Base-by-base conservation (phyloP, 2,888 invertebrate genomes). In the Coelopa pilipes region DNA sequence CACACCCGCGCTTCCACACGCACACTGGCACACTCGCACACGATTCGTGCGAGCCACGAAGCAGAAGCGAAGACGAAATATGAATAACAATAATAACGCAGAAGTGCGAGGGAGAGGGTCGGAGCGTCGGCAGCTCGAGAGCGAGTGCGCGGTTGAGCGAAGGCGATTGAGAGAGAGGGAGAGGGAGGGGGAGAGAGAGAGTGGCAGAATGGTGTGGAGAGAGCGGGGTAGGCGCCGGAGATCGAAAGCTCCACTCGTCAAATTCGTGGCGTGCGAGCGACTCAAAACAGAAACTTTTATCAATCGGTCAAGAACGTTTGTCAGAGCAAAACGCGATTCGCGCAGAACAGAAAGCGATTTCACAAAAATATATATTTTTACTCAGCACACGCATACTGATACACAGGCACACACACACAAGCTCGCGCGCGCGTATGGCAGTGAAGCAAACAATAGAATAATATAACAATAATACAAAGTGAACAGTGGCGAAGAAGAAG, bases 241-340 rank as follows among this genome's bases (percentile, higher is more conserved):
- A 34, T 65, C 47, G 46, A 63, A 71, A 71, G 55, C 50, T 68
- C 15, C 13, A n/a, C n/a, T 17, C 69, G 53, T 49, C 63, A 70
- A 69, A 50, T 68, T 46, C 59, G 55, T 62, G 24, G 67, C 59
- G 66, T 75, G 73, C 53, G 67, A 60, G 59, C 70, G 72, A 63
- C 60, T 67, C 46, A 53, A 76, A 46, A n/a, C 72, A 75, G 78
- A 83, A 84, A 76, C 83, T 84, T 85, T 85, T 84, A 86, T 86
- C 87, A 86, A 87, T 86, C 85, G 85, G 86, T 85, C 85, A 85
- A 86, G 87, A 87, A 87, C 87, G 79, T 84, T 86, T 82, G 81
- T 77, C 82, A 74, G 79, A 82, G 84, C 78, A 80, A 78, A 81
- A 82, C 76, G 65, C 67, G 73, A 53, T 70, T 49, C 70, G 63